Evolutionary conservation across 2,888 invertebrate species (phyloP).

Genomic region (Alloscopus bannaensis): DNA sequence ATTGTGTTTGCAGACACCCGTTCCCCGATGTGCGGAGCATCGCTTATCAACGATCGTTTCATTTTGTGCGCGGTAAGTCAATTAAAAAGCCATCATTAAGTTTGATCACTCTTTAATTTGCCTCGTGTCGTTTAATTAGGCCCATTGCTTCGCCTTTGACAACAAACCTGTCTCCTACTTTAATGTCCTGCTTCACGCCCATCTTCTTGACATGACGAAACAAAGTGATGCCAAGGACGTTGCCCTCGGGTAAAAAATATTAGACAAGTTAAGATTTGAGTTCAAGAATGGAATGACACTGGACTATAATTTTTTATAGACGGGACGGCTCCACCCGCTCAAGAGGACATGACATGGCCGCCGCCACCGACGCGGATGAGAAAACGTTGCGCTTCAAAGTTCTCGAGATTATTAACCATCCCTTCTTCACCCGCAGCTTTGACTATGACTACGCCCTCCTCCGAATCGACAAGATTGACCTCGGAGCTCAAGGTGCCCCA

Average conservation of each 20-base stretch:
- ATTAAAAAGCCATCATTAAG: neutral
- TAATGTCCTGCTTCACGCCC: constrained; percentile 54
- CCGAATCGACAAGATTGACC: constrained; percentile 65
- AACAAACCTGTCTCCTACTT: constrained; percentile 35
- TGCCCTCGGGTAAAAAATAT: constrained; percentile 23
- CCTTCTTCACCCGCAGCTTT: constrained; percentile 60
- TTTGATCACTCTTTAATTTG: too few species aligned
- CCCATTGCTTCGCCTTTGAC: constrained; percentile 65
- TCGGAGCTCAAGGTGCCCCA: constrained; percentile 59
- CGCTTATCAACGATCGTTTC: constrained; percentile 39
- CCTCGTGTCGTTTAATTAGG: too few species aligned
- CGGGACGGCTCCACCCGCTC: constrained; percentile 66
- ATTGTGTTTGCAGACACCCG: constrained; percentile 65
- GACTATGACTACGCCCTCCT: constrained; percentile 71
- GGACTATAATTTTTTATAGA: constrained; percentile 46
- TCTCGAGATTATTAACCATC: constrained; percentile 69
- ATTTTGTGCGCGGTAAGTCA: constrained; percentile 31
- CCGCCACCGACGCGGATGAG: constrained; percentile 67
- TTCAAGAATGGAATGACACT: neutral
- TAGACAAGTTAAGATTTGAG: neutral
- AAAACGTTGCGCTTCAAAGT: constrained; percentile 66
- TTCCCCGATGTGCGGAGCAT: constrained; percentile 56
- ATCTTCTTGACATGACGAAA: constrained; percentile 40
- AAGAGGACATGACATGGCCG: constrained; percentile 56
- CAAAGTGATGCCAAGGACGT: neutral